These are phyloP conservation scores for Xenotilapia flavipinnis DNA, from an alignment of 2,113 vertebrate genomes.

Conservation along the genomic window DNA sequence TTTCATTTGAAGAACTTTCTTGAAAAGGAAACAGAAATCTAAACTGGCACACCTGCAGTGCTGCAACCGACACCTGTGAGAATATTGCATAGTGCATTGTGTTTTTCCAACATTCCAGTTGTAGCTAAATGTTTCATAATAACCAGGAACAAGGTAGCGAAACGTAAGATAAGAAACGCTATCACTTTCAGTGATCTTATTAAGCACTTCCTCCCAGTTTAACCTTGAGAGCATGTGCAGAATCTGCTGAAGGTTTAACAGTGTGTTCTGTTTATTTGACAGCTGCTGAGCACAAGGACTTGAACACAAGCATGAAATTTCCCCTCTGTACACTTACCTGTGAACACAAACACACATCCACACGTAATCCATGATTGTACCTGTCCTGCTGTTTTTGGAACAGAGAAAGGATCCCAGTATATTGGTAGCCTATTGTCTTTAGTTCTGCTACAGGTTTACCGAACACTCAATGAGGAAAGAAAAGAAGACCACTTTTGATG, in stretches of 20 bases:
- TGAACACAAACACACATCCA: background rate
- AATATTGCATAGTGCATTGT: constrained; percentile 22
- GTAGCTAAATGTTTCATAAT: background rate
- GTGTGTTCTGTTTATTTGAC: background rate
- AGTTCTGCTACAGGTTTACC: background rate
- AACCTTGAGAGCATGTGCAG: background rate
- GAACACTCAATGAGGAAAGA: background rate
- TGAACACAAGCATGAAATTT: background rate
- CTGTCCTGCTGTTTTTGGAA: background rate
- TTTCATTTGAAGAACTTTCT: background rate
- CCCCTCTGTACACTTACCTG: background rate
- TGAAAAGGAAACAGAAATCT: constrained; percentile 10
- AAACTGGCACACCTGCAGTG: constrained; percentile 39
- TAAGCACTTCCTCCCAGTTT: background rate
- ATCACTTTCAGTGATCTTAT: background rate
- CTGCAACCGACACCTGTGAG: constrained; percentile 51
- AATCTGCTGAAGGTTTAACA: background rate
- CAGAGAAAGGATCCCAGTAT: background rate
- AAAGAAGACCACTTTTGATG: background rate
- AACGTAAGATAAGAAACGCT: background rate
- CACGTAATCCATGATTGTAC: background rate
- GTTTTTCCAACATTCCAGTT: background rate
- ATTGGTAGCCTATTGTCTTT: background rate
- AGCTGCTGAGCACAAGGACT: background rate
- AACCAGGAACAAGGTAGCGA: background rate